phyloP scores from a whole-genome alignment of 2,113 vertebrate genomes.

The Mandrillus leucophaeus region DNA sequence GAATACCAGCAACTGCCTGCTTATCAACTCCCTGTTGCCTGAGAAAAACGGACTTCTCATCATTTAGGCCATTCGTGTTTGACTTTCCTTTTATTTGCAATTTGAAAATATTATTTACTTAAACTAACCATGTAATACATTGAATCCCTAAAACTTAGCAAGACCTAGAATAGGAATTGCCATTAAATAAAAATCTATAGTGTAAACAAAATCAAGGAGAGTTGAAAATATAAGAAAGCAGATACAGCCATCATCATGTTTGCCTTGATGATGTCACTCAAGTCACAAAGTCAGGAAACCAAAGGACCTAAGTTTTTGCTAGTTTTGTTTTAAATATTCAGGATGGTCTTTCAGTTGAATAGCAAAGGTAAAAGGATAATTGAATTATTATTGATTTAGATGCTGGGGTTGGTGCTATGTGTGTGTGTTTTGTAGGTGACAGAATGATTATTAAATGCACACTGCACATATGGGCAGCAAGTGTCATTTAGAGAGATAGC shows the following conservation, averaged over 20 bases:
- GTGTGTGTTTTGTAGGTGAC: constrained; percentile 31
- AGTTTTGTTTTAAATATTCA: constrained; percentile 71
- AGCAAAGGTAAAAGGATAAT: not conserved
- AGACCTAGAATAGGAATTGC: not conserved
- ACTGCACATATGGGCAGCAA: constrained; percentile 54
- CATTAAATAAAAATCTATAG: not conserved
- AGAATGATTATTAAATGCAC: not conserved
- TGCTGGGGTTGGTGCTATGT: not conserved
- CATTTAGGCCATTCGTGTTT: not conserved
- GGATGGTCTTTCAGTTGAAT: constrained; percentile 68
- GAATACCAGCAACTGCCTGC: not conserved
- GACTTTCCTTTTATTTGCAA: not conserved
- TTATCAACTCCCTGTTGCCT: not conserved
- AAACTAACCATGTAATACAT: not conserved
- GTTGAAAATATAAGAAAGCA: not conserved
- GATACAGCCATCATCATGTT: not conserved
- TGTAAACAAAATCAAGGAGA: not conserved
- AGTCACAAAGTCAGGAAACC: not conserved
- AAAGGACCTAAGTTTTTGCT: constrained; percentile 35
- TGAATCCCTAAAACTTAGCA: not conserved
- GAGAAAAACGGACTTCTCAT: not conserved
- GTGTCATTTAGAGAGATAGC: constrained; percentile 67
- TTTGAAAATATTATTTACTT: not conserved
- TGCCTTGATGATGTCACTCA: not conserved
- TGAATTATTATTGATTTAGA: not conserved